phyloP scores from a whole-genome alignment of 2,888 invertebrate genomes.

The Clivina fossor region DNA sequence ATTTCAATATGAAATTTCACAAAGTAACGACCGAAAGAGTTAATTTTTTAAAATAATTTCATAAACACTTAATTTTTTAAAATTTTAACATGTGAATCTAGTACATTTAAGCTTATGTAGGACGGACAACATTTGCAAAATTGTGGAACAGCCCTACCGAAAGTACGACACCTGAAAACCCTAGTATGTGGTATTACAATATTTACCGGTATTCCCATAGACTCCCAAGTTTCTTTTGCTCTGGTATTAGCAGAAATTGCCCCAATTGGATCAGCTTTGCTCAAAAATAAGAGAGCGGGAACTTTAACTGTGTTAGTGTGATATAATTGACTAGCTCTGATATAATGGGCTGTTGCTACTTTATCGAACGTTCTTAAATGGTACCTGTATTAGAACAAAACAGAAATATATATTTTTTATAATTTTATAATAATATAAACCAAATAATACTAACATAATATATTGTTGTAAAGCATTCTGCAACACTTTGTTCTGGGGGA shows the following conservation, averaged over 20 bases:
- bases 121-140: too few relatives aligned
- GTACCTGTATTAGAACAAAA: conserved; percentile 57
- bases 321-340: conserved; percentile 79
- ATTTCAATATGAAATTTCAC: too few relatives aligned
- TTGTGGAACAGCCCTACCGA: too few relatives aligned
- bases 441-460: conserved; percentile 56
- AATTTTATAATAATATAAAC: neutral
- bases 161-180: too few relatives aligned
- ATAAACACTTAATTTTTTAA: too few relatives aligned
- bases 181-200: neutral
- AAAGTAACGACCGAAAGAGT: too few relatives aligned
- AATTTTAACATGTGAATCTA: too few relatives aligned
- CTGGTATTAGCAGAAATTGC: conserved; percentile 70
- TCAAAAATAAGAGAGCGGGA: conserved; percentile 65
- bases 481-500: conserved; percentile 65
- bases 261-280: conserved; percentile 78
- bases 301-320: conserved; percentile 73
- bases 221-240: conserved; percentile 74
- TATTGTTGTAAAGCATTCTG: conserved; percentile 63
- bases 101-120: too few relatives aligned
- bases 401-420: neutral
- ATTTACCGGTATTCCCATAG: conserved; percentile 71
- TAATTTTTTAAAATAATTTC: too few relatives aligned
- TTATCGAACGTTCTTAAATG: conserved; percentile 82
- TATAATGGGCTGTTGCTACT: conserved; percentile 80